phyloP scores from a whole-genome alignment of 2,888 invertebrate species.

The Eristalis arbustorum region DNA sequence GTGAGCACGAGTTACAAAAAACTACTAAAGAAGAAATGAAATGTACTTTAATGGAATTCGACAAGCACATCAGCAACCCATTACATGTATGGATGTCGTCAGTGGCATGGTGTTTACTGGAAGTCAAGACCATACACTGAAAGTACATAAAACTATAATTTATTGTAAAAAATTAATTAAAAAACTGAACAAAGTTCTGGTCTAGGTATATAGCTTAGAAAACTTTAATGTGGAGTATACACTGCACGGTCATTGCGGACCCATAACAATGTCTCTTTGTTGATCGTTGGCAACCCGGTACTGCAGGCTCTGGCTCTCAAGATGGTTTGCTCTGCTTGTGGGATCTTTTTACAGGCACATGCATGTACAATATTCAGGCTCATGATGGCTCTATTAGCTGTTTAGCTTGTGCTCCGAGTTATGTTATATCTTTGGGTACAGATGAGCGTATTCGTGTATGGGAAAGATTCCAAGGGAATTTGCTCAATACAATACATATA shows the following conservation, averaged over 20 bases:
- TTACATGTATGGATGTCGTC: conserved; percentile 93
- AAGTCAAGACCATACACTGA: conserved; percentile 95
- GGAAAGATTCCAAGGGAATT: conserved; percentile 96
- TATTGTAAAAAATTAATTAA: background rate
- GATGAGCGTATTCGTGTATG: conserved; percentile 96
- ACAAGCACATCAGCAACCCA: conserved; percentile 95
- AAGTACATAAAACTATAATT: conserved; percentile 82
- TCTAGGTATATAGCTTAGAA: conserved; percentile 89
- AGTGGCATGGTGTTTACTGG: conserved; percentile 94
- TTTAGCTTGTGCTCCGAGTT: conserved; percentile 93
- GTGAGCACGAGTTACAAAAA: conserved; percentile 73
- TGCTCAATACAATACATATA: conserved; percentile 87
- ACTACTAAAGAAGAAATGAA: conserved; percentile 85
- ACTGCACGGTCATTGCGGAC: conserved; percentile 96
- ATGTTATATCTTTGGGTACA: conserved; percentile 94
- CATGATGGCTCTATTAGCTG: conserved; percentile 94
- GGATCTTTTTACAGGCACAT: conserved; percentile 96
- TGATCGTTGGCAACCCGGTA: conserved; percentile 91
- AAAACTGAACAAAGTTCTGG: conserved; percentile 28
- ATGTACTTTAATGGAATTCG: conserved; percentile 87
- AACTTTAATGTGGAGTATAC: conserved; percentile 92
- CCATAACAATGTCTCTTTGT: conserved; percentile 95
- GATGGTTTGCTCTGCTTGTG: conserved; percentile 96
- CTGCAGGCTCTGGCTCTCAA: conserved; percentile 95
- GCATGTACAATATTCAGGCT: conserved; percentile 95